phyloP scores from a whole-genome alignment of 2,113 vertebrate species.

The Rhabdomys dilectus region DNA sequence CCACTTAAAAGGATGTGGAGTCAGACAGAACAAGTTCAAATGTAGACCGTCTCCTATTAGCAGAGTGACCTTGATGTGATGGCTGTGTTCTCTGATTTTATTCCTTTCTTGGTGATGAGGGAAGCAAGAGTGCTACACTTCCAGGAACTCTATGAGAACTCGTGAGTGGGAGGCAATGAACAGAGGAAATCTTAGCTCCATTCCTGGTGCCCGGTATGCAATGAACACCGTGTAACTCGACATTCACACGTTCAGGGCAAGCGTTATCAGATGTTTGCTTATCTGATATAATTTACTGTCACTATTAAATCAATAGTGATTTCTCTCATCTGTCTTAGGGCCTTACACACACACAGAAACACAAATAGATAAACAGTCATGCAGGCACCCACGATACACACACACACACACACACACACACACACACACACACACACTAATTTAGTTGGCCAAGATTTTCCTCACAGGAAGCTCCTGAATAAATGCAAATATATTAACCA shows the following conservation, averaged over 20 bases:
- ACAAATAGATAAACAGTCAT: background rate
- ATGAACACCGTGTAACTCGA: background rate
- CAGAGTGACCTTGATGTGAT: background rate
- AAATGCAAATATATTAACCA: background rate
- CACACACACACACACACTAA: background rate
- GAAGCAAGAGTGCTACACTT: background rate
- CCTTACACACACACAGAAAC: background rate
- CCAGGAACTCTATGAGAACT: background rate
- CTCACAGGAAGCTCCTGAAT: background rate
- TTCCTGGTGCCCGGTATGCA: rapidly evolving
- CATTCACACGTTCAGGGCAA: background rate
- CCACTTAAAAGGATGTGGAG: background rate
- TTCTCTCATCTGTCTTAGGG: background rate
- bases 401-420: background rate
- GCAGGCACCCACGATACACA: background rate
- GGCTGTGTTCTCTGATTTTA: conserved; percentile 21
- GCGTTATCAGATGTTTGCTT: background rate
- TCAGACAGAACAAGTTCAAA: background rate
- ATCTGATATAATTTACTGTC: background rate
- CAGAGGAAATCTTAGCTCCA: background rate
- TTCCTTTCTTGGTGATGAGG: background rate
- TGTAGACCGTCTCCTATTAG: background rate
- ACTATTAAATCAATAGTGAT: background rate
- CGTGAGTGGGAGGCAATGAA: background rate
- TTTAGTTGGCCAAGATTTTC: background rate